Base-by-base conservation (phyloP, 2,888 invertebrate genomes). In the Leptinotarsa peninsularis region DNA sequence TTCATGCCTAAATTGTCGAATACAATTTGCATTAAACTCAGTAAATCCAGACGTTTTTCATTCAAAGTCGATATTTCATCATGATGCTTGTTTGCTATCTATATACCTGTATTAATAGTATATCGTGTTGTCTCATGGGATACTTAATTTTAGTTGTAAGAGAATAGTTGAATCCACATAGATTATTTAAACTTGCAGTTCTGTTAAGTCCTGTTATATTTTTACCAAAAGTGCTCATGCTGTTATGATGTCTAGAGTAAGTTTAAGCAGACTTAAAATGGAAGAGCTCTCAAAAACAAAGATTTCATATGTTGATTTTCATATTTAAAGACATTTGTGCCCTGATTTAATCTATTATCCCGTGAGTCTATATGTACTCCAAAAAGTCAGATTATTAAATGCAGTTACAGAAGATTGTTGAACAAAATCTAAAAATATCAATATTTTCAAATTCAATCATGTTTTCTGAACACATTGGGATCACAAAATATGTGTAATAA, bases 151-250 rank as follows among this genome's bases (percentile, higher is more conserved):
- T 84, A 83, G 84, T 85, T 84, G 81, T 83, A 82, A 78, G 76
- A 76, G 69, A 70, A 78, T 82, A 83, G 79, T 79, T 82, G 80
- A 78, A 81, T 81, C 82, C 82, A 82, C 81, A 76, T 76, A 76
- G 73, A 66, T 21, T 74, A 73, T 71, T 70, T 54, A 74, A 76
- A 76, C 79, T 81, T 82, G 82, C 82, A 83, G 80, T 83, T 83
- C 84, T 87, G 81, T 84, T 82, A 85, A 85, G 80, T 82, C 84
- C 84, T 77, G 83, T 84, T 85, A 88, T 87, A 87, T 91, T 91
- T 91, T 91, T 87, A 92, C 92, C 92, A 91, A 91, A 92, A 92
- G 92, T 92, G 92, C 92, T 92, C 92, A 92, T 90, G 91, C 91
- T 92, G 91, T 91, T 91, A 86, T 85, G 81, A 84, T 83, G 83